Evolutionary conservation across 2,797 vertebrate species (phyloP), one percentile per base, ranked within the genome.

Genomic region (Discoglossus pictus): DNA sequence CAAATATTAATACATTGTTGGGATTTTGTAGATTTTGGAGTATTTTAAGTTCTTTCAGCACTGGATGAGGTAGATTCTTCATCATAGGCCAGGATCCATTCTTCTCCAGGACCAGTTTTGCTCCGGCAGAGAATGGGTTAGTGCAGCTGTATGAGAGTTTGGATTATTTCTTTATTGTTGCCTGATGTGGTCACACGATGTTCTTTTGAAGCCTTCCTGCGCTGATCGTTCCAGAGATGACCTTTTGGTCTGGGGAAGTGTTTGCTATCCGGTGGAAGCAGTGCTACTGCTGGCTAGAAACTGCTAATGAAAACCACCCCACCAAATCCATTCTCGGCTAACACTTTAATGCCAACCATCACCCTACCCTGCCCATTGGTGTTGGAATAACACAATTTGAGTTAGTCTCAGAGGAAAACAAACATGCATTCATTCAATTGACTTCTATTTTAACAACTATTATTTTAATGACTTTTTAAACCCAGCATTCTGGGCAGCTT

Each of bases 281-380:
- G 43, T 51, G 38, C 17, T 16, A 47, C 23, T 25, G 10, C 51
- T 62, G 44, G 18, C 20, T 61, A 42, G 38, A 17, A 25, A 17
- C n/a, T 3, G 13, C 44, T 71, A 71, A 71, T 71, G 61, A 64
- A 71, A 71, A 38, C 60, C 60, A 71, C 53, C 15, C 53, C 46
- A 64, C 31, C 42, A 27, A 43, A 3, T 58, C 7, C 35, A 46
- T 39, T 58, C 51, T 23, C n/a, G n/a, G n/a, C 21, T 25, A 25
- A 31, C 21, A 10, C 18, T 59, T 43, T 59, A 43, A 36, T 23
- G 27, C 23, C 1, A 10, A 9, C 43, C 13, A 10, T 48, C 17
- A 46, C 31, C n/a, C n/a, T n/a, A n/a, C n/a, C n/a, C n/a, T 42
- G 24, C 39, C 58, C 27, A 27, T 31, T 3, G 31, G 39, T 39